These are phyloP conservation scores for Rallus crepitans DNA, from an alignment of 2,797 vertebrate genomes.

Conservation along the genomic window DNA sequence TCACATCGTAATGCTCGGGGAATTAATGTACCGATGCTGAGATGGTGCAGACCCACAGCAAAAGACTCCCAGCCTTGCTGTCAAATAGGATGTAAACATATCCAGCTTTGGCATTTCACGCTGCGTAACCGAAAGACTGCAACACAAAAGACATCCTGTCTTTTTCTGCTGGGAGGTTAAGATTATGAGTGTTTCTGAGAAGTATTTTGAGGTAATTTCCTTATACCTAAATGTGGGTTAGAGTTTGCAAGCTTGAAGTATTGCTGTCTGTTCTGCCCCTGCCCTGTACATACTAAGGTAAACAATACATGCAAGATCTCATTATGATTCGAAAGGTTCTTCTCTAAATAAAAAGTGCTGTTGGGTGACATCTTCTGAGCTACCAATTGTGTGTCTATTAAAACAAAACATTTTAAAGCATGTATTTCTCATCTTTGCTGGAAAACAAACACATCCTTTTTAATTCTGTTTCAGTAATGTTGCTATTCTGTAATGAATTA, in stretches of 20 bases:
- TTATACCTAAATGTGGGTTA: background rate
- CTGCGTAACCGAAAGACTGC: background rate
- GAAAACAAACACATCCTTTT: background rate
- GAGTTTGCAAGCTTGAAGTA: background rate
- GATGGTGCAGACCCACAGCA: background rate
- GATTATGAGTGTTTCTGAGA: background rate
- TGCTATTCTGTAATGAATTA: background rate
- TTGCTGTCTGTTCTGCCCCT: background rate
- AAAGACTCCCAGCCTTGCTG: background rate
- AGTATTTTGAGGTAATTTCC: background rate
- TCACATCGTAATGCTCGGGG: rapidly evolving
- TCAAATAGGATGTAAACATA: background rate
- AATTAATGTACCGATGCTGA: background rate
- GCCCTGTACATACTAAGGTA: background rate
- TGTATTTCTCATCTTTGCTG: background rate
- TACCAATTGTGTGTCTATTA: background rate
- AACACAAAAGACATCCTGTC: background rate
- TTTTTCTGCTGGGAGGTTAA: background rate
- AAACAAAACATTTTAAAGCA: background rate
- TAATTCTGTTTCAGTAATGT: background rate
- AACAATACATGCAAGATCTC: background rate
- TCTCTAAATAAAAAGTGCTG: background rate
- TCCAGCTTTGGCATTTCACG: background rate
- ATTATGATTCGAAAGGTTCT: background rate
- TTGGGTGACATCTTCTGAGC: background rate